phyloP scores from a whole-genome alignment of 1,140 invertebrate genomes.

The Catajapyx aquilonaris region DNA sequence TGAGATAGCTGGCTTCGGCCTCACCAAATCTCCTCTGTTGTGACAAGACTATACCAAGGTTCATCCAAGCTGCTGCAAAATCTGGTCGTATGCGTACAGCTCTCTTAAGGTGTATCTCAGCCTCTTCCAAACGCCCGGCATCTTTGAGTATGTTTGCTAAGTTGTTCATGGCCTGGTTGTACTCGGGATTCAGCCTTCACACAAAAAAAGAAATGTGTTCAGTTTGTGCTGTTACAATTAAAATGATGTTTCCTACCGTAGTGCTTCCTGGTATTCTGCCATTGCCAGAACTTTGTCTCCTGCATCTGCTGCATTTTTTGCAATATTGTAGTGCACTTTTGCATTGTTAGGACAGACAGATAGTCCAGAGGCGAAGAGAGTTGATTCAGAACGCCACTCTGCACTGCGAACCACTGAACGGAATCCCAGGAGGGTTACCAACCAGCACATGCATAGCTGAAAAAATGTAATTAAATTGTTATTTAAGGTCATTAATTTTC shows the following conservation, averaged over 20 bases:
- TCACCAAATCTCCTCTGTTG: constrained; percentile 43
- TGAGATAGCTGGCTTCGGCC: constrained; percentile 57
- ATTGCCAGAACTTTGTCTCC: constrained; percentile 45
- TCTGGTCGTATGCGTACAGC: constrained; percentile 55
- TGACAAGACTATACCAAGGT: constrained; percentile 77
- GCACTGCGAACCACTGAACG: constrained; percentile 43
- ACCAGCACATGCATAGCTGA: not conserved
- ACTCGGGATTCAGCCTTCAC: constrained; percentile 58
- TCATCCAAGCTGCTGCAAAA: constrained; percentile 96
- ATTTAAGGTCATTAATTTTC: too few relatives aligned
- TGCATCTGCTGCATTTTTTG: constrained; percentile 59
- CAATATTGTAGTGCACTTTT: constrained; percentile 93
- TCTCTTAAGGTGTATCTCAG: constrained; percentile 47
- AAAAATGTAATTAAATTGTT: too few relatives aligned
- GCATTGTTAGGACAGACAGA: constrained; percentile 69
- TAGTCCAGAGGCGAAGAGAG: constrained; percentile 45
- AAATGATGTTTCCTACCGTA: constrained; percentile 28
- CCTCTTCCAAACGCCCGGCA: constrained; percentile 41
- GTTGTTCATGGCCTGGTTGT: constrained; percentile 95
- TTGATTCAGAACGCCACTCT: constrained; percentile 57
- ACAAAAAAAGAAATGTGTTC: constrained; percentile 5
- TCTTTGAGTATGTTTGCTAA: constrained; percentile 80
- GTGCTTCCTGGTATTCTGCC: constrained; percentile 51
- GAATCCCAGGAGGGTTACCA: constrained; percentile 25
- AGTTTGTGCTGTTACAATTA: not conserved